Base-by-base conservation (phyloP, 2,113 vertebrate genomes). In the Perognathus longimembris region DNA sequence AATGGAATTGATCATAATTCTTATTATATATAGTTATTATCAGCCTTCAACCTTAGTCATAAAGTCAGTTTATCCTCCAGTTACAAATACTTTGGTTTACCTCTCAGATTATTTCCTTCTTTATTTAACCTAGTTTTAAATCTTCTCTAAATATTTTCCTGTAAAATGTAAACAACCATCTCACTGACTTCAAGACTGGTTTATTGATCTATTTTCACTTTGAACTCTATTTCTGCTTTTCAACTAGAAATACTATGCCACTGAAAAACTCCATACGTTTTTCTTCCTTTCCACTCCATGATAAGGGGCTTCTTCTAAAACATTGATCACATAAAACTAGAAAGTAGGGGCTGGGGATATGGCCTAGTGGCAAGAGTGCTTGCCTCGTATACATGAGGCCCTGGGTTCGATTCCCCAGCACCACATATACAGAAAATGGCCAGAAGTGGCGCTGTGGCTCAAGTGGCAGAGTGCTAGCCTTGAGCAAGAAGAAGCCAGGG, bases 81-180 rank as follows among this genome's bases (percentile, higher is more conserved):
- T 74, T 88, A 78, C 50, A 69, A 38, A 95, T 82, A 64, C 34
- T 78, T 34, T 69, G n/a, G 38, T 50, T 30, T 71, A 8, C 50
- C 38, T 81, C n/a, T 88, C 50, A 17, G 76, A 92, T 61, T 54
- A 79, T 54, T 87, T 86, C 64, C 38, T 77, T 67, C 82, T 86
- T 74, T 74, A 76, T 36, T 84, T 74, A 54, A 10, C n/a, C 7
- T 73, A 78, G 12, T 50, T 83, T 36, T 75, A 79, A 50, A 75
- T 22, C 15, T 57, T 91, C 59, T 69, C 24, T 74, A 59, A 50
- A 57, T 14, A 50, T 83, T 76, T 63, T 26, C 28, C 40, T 86
- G 11, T 66, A 89, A 89, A 92, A 69, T 54, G 14, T 28, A 73
- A 89, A 57, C 66, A 93, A 75, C n/a, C 14, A 45, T 75, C 20